These are phyloP conservation scores for Calliphora vicina DNA, from an alignment of 1,140 invertebrate genomes.

Conservation along the genomic window DNA sequence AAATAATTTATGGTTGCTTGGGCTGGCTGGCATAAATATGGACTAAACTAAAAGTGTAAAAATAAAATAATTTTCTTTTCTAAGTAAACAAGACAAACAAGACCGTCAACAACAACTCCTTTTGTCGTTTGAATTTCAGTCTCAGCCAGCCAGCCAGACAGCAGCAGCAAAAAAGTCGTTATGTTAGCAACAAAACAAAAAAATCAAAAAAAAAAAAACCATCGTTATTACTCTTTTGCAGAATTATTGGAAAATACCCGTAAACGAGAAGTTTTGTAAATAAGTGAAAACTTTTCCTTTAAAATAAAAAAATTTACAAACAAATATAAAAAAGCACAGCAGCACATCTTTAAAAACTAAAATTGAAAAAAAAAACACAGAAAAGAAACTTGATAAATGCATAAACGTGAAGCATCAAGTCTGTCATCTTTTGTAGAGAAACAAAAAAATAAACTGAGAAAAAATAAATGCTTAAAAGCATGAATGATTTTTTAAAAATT, in stretches of 20 bases:
- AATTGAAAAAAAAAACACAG: neutral
- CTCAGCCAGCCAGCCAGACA: no score
- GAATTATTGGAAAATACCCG: neutral
- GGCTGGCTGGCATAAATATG: neutral
- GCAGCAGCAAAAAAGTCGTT: no score
- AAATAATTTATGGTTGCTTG: neutral
- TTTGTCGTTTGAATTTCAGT: neutral
- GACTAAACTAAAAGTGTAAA: neutral
- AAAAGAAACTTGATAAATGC: conserved; percentile 10
- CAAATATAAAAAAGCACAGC: neutral
- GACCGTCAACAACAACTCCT: neutral
- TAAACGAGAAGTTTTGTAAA: neutral
- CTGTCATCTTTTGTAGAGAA: neutral
- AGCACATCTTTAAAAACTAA: neutral
- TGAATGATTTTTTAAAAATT: neutral
- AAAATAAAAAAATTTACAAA: neutral
- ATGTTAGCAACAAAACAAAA: neutral
- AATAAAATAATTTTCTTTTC: neutral
- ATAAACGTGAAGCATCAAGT: neutral
- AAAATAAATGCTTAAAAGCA: neutral
- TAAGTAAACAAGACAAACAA: conserved; percentile 6
- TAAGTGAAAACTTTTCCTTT: conserved; percentile 13
- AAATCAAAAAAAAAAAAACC: no score
- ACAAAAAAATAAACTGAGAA: neutral
- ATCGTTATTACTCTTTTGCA: neutral